phyloP scores from a whole-genome alignment of 2,797 vertebrate genomes.

The Lacerta agilis region DNA sequence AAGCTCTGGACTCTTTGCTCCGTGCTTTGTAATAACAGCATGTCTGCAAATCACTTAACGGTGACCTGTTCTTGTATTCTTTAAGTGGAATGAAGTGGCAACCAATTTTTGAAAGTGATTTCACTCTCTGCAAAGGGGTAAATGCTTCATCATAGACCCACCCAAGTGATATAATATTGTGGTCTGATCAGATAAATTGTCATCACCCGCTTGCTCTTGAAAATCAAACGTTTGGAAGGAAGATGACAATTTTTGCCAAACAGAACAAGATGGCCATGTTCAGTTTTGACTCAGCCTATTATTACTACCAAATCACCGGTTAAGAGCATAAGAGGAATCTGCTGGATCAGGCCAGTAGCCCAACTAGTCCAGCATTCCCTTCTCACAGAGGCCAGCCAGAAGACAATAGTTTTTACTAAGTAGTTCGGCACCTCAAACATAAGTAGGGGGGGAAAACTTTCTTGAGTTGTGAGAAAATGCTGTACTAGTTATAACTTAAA shows the following conservation, averaged over 20 bases:
- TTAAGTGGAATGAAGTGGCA: not conserved
- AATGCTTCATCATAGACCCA: not conserved
- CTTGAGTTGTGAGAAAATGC: constrained; percentile 55
- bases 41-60: not conserved
- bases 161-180: not conserved
- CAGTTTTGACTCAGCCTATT: not conserved
- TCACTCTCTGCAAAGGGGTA: not conserved
- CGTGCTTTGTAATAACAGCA: not conserved
- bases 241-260: not conserved
- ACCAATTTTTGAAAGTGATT: not conserved
- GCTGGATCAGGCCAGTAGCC: too few relatives aligned
- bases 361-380: too few relatives aligned
- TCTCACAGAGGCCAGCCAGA: too few relatives aligned
- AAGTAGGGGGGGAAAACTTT: not conserved
- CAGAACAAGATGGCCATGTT: not conserved
- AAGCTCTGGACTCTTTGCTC: not conserved
- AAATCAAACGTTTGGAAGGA: not conserved
- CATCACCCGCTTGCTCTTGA: not conserved
- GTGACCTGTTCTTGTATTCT: not conserved
- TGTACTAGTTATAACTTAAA: constrained; percentile 64
- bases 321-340: too few relatives aligned
- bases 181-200: not conserved
- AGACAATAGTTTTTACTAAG: not conserved
- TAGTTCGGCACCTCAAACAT: not conserved
- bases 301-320: not conserved